Evolutionary conservation across 1,140 invertebrate genomes (phyloP), one percentile per base, ranked within the genome.

Genomic region (Drosophila punjabiensis): DNA sequence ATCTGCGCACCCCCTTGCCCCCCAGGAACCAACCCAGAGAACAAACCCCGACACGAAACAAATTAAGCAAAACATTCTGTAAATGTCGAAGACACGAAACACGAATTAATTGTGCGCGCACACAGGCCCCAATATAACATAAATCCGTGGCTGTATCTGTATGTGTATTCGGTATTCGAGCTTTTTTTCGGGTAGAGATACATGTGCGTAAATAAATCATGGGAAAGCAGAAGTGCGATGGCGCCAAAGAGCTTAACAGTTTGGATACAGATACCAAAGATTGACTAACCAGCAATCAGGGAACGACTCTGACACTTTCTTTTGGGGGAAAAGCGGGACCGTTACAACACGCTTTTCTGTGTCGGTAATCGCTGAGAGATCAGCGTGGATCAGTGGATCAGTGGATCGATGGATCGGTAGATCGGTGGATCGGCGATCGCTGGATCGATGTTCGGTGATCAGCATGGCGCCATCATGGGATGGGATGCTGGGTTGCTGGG

Each of bases 21-120:
- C 33, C 32, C 39, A 58, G n/a, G n/a, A 28, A n/a, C 55, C 37
- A 20, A 11, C 14, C 62, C 35, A 60, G 10, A 24, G 20, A 32
- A 32, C 55, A 35, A 37, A 30, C 39, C 53, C 35, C 52, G 64
- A 76, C 84, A 88, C 48, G 73, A 62, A 88, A 90, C 79, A 90
- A 90, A 90, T 90, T 90, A 91, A 80, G 73, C 79, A 90, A 90
- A 90, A 90, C 86, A 90, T 90, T 90, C 90, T 90, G 86, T 90
- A 86, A 90, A 90, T 86, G 86, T 90, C 86, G 76, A 82, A 86
- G 76, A 80, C 60, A 74, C 68, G 58, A 68, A 85, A 82, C 55
- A 80, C 71, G 76, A 90, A 90, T 90, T 90, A 90, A 90, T 90
- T 80, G 86, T 64, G 65, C 43, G 58, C 59, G 33, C 56, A 37